Conservation (phyloP, 2,888 invertebrate genomes). For the Smittia aterrima region DNA sequence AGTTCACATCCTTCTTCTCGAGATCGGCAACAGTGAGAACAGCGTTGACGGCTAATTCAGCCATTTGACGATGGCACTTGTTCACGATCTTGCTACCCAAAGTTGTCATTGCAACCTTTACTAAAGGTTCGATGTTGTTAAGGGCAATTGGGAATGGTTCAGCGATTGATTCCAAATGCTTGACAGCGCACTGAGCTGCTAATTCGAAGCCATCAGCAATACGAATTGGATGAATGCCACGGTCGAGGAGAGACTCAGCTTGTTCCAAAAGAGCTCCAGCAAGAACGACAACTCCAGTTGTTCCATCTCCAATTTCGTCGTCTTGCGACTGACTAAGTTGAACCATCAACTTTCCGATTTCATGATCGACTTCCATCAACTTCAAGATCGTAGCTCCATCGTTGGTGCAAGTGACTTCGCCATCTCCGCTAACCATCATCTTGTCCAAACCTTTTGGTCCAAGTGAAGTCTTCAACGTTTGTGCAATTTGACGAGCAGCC, state of each 20-base stretch:
- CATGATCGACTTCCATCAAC: conserved; percentile 98
- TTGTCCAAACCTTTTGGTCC: conserved; percentile 98
- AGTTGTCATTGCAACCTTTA: conserved; percentile 96
- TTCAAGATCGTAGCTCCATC: conserved; percentile 99
- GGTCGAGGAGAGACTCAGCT: conserved; percentile 86
- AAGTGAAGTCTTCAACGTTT: conserved; percentile 85
- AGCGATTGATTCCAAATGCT: conserved; percentile 83
- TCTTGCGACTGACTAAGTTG: conserved; percentile 98
- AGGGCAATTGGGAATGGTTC: conserved; percentile 85
- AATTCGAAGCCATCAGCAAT: conserved; percentile 98
- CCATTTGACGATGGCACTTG: conserved; percentile 95
- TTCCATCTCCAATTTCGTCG: conserved; percentile 99
- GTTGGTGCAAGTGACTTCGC: conserved; percentile 96
- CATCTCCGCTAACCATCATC: conserved; percentile 95
- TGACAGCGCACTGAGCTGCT: conserved; percentile 85
- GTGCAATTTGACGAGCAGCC: conserved; percentile 92
- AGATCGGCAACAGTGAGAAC: conserved; percentile 95
- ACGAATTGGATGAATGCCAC: conserved; percentile 97
- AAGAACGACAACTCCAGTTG: conserved; percentile 92
- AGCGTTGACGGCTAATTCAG: conserved; percentile 97
- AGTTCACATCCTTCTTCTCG: conserved; percentile 93
- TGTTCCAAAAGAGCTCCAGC: conserved; percentile 91
- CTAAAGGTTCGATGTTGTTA: conserved; percentile 79
- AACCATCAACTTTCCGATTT: conserved; percentile 97
- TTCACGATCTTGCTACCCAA: conserved; percentile 98